Evolutionary conservation across 2,888 invertebrate genomes (phyloP).

Genomic region (Eumacrocentrus americanus): DNA sequence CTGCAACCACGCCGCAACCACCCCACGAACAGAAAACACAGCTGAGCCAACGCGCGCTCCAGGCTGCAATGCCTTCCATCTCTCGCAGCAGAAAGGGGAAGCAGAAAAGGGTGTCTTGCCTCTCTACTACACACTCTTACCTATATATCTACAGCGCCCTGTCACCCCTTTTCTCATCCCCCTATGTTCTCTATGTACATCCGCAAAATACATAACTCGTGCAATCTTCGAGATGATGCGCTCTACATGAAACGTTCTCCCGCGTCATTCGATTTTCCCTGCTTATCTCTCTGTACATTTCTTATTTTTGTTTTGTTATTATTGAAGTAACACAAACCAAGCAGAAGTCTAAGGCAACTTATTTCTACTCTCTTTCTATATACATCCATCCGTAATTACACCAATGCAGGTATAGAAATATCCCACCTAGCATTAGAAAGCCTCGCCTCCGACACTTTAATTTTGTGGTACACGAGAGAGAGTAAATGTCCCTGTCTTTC

Average conservation of each 20-base stretch:
- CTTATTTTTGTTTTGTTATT: too few relatives aligned
- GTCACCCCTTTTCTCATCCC: conserved; percentile 34
- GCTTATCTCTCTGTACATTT: conserved; percentile 10
- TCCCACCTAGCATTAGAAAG: conserved; percentile 5
- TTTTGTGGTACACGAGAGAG: not conserved
- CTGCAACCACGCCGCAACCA: conserved; percentile 45
- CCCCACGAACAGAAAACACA: conserved; percentile 57
- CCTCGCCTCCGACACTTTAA: conserved; percentile 12
- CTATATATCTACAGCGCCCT: conserved; percentile 23
- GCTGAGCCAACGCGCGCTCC: conserved; percentile 58
- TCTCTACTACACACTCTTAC: conserved; percentile 19
- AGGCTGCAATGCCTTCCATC: conserved; percentile 54
- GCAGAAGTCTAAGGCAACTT: too few relatives aligned
- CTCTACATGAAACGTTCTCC: not conserved
- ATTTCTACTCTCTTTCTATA: not conserved
- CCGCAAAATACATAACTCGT: conserved; percentile 36
- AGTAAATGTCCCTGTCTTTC: conserved; percentile 15
- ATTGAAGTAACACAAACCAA: too few relatives aligned
- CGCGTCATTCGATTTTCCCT: conserved; percentile 10
- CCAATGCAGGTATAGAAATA: conserved; percentile 15
- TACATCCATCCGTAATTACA: conserved; percentile 5
- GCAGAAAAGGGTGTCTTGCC: conserved; percentile 32
- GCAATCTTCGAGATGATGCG: conserved; percentile 35
- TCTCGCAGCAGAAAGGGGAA: conserved; percentile 42
- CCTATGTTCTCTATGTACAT: conserved; percentile 34